Evolutionary conservation across 2,888 invertebrate genomes (phyloP).

Genomic region (Selenia dentaria): DNA sequence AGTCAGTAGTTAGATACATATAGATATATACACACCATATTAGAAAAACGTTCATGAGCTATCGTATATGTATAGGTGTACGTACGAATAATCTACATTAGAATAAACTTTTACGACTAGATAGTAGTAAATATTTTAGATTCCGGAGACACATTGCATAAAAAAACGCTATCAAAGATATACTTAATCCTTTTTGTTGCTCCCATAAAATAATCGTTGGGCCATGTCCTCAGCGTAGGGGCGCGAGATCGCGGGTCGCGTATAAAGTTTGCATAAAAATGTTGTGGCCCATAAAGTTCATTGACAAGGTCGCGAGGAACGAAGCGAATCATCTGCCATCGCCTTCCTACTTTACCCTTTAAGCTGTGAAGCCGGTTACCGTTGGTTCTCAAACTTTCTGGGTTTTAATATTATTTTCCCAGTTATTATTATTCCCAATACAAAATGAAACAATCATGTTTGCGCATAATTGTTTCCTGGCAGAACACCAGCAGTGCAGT

Average conservation of each 20-base stretch:
- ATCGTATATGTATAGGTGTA: too few relatives aligned
- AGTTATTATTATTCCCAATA: not conserved
- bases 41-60: too few relatives aligned
- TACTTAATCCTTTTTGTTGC: slow-evolving; percentile 30
- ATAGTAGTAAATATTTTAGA: slow-evolving; percentile 4
- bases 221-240: slow-evolving; percentile 20
- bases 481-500: too few relatives aligned
- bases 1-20: too few relatives aligned
- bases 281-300: slow-evolving; percentile 38
- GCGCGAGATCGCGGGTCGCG: slow-evolving; percentile 15
- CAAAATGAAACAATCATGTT: too few relatives aligned
- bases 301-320: slow-evolving; percentile 32
- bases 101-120: not conserved
- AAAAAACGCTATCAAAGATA: slow-evolving; percentile 21
- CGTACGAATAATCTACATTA: not conserved
- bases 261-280: slow-evolving; percentile 39
- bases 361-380: too few relatives aligned
- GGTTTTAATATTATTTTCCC: not conserved
- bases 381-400: slow-evolving; percentile 22
- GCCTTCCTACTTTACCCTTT: slow-evolving; percentile 38
- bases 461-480: too few relatives aligned
- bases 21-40: too few relatives aligned
- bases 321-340: slow-evolving; percentile 15
- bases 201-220: slow-evolving; percentile 26
- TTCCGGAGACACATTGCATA: slow-evolving; percentile 7